Percentiles rank a stretch among this genome's conserved stretches.
These are phyloP conservation scores for Ptyas mucosa DNA, from an alignment of 2,113 vertebrate genomes.

Conservation along the genomic window DNA sequence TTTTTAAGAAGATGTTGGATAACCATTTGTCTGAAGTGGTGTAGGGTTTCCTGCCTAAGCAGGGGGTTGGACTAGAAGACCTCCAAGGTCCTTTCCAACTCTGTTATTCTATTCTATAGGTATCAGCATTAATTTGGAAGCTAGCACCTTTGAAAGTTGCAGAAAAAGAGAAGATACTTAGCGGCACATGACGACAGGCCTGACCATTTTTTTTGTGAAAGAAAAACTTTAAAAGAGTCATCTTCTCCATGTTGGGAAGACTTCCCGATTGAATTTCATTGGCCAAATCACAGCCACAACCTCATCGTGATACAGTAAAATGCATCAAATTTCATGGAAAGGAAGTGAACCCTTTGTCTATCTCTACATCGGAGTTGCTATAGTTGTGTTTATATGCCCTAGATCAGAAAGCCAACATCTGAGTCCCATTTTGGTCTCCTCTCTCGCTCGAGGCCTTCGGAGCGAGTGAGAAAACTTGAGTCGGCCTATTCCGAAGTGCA, in stretches of 20 bases:
- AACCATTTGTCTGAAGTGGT: too few relatives aligned
- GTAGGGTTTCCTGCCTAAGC: too few relatives aligned
- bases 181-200: not conserved
- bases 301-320: not conserved
- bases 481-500: constrained; percentile 40
- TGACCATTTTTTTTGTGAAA: not conserved
- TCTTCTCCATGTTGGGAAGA: not conserved
- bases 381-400: not conserved
- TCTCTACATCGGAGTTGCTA: not conserved
- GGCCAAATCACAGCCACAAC: not conserved
- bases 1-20: too few relatives aligned
- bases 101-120: too few relatives aligned
- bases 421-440: constrained; percentile 37
- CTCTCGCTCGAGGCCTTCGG: constrained; percentile 47
- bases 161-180: not conserved
- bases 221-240: not conserved
- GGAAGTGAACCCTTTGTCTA: not conserved
- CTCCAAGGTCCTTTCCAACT: too few relatives aligned
- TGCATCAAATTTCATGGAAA: not conserved
- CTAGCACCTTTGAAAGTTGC: not conserved
- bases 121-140: not conserved
- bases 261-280: not conserved
- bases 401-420: constrained; percentile 11
- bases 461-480: constrained; percentile 59
- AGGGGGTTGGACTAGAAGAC: too few relatives aligned